phyloP scores from a whole-genome alignment of 2,888 invertebrate genomes.

The Synergus gifuensis region DNA sequence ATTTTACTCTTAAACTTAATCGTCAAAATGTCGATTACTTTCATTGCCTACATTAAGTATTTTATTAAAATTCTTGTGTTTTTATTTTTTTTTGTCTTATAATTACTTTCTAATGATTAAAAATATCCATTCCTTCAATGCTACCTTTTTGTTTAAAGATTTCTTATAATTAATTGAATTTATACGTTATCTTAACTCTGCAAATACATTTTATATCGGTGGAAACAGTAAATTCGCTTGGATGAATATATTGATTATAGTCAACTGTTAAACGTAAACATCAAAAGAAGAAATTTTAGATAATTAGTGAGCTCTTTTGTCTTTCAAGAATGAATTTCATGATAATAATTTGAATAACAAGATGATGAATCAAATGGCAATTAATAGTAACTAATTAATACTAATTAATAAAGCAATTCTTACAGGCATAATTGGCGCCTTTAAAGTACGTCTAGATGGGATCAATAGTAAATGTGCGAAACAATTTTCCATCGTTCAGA shows the following conservation, averaged over 20 bases:
- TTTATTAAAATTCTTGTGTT: too few relatives aligned
- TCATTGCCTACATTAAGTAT: too few relatives aligned
- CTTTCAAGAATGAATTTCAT: neutral
- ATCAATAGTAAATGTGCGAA: neutral
- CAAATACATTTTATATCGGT: neutral
- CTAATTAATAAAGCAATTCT: neutral
- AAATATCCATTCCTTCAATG: neutral
- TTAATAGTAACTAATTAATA: neutral
- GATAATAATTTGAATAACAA: neutral
- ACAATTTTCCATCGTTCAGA: too few relatives aligned
- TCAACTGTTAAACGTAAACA: neutral
- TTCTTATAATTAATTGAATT: neutral
- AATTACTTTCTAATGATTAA: too few relatives aligned
- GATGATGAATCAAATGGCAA: neutral
- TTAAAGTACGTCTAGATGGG: neutral
- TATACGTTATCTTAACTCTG: neutral
- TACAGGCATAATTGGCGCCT: neutral
- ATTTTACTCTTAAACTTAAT: too few relatives aligned
- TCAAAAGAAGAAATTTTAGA: neutral
- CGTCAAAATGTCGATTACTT: too few relatives aligned
- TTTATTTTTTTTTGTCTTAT: too few relatives aligned
- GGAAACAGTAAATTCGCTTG: neutral
- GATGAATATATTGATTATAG: neutral
- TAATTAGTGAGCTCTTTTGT: neutral
- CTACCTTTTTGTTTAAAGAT: neutral